phyloP scores from a whole-genome alignment of 2,113 vertebrate species.

The Anolis sagrei region DNA sequence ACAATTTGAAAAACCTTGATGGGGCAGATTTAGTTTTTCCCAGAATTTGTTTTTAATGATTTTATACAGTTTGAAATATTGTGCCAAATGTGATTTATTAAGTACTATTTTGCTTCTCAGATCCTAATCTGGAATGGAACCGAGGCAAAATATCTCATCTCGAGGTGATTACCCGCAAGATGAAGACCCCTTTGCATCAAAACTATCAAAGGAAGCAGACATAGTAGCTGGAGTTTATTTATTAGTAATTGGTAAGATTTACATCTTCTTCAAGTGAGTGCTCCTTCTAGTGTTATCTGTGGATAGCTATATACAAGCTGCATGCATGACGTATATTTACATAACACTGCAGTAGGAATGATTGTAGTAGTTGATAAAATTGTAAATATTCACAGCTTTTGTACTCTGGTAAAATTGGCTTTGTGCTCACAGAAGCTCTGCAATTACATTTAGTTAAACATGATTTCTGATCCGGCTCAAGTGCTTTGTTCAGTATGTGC shows the following conservation, averaged over 20 bases:
- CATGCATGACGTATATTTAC: background rate
- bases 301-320: background rate
- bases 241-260: slow-evolving; percentile 86
- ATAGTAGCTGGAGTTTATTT: slow-evolving; percentile 89
- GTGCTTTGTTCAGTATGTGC: no score
- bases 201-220: slow-evolving; percentile 90
- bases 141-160: slow-evolving; percentile 75
- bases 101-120: slow-evolving; percentile 65
- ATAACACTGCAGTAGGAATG: slow-evolving; percentile 31
- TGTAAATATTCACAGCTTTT: no score
- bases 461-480: no score
- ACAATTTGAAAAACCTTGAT: background rate
- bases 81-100: background rate
- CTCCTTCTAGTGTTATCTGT: background rate
- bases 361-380: background rate
- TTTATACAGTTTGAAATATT: background rate
- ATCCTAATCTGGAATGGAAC: slow-evolving; percentile 66
- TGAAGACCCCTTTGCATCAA: slow-evolving; percentile 89
- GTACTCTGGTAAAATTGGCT: background rate
- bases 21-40: background rate
- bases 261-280: slow-evolving; percentile 40
- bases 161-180: slow-evolving; percentile 75
- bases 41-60: background rate
- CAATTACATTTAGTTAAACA: no score
- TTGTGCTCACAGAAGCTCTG: no score